These are phyloP conservation scores for Arenaria interpres DNA, from an alignment of 2,113 vertebrate species.

Conservation along the genomic window DNA sequence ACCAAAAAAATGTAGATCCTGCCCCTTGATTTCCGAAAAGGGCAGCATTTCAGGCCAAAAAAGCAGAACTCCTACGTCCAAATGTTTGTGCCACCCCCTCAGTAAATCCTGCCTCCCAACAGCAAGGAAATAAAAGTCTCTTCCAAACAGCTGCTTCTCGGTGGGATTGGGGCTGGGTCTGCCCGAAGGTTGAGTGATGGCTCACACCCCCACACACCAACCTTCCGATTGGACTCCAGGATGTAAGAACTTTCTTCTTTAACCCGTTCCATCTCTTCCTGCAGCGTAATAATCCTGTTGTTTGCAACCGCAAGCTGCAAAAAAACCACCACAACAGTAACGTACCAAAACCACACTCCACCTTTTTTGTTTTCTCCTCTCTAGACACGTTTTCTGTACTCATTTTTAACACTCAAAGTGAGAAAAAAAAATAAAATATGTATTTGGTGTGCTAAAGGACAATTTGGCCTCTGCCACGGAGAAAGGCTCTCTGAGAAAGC, in stretches of 20 bases:
- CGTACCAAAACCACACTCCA: fast-evolving
- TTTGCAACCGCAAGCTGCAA: constrained; percentile 94
- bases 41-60: not conserved
- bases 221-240: constrained; percentile 89
- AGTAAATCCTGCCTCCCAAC: not conserved
- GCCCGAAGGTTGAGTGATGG: not conserved
- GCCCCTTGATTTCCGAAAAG: not conserved
- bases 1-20: not conserved
- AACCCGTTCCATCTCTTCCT: constrained; percentile 93
- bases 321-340: not conserved
- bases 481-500: not conserved
- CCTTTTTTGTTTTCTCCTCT: not conserved
- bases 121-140: not conserved
- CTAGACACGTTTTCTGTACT: not conserved
- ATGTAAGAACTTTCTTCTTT: constrained; percentile 92
- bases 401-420: not conserved
- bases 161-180: not conserved
- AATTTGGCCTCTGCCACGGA: fast-evolving
- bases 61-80: not conserved
- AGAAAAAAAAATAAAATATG: not conserved
- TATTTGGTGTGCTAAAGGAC: not conserved
- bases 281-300: constrained; percentile 96
- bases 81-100: not conserved
- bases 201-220: constrained; percentile 21
- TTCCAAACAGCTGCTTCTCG: not conserved